Percentiles rank a stretch among this genome's conserved stretches.
phyloP scores from a whole-genome alignment of 2,113 vertebrate species.

The Apodemus speciosus region DNA sequence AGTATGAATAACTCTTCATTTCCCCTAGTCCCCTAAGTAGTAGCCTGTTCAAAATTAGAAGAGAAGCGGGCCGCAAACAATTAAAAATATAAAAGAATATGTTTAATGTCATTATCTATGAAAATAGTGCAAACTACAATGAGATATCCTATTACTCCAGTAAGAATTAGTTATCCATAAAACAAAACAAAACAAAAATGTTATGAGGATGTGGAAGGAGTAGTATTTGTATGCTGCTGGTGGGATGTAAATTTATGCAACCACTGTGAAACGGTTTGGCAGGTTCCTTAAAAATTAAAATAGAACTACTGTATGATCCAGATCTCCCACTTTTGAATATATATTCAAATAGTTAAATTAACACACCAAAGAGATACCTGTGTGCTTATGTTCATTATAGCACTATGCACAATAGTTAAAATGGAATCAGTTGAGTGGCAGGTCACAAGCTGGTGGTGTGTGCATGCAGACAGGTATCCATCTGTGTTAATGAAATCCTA shows the following conservation, averaged over 20 bases:
- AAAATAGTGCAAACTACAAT: not conserved
- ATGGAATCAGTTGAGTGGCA: not conserved
- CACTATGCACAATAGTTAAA: not conserved
- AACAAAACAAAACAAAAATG: not conserved
- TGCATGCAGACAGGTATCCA: not conserved
- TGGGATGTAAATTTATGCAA: not conserved
- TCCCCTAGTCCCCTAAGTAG: not conserved
- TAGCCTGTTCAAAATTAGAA: not conserved
- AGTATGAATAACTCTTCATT: not conserved
- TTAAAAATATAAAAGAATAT: not conserved
- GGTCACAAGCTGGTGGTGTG: too few relatives aligned
- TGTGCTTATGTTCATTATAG: not conserved
- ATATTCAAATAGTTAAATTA: not conserved
- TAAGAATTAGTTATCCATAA: not conserved
- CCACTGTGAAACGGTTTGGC: not conserved
- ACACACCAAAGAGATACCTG: not conserved
- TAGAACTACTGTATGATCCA: not conserved
- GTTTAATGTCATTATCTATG: not conserved
- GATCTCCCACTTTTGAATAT: not conserved
- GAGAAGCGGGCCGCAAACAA: not conserved
- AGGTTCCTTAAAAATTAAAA: not conserved
- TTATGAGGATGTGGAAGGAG: not conserved
- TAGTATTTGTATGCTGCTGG: not conserved
- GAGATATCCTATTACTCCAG: not conserved
- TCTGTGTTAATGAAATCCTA: not conserved